Base-by-base conservation (phyloP, 2,113 vertebrate genomes). In the Tyto alba region DNA sequence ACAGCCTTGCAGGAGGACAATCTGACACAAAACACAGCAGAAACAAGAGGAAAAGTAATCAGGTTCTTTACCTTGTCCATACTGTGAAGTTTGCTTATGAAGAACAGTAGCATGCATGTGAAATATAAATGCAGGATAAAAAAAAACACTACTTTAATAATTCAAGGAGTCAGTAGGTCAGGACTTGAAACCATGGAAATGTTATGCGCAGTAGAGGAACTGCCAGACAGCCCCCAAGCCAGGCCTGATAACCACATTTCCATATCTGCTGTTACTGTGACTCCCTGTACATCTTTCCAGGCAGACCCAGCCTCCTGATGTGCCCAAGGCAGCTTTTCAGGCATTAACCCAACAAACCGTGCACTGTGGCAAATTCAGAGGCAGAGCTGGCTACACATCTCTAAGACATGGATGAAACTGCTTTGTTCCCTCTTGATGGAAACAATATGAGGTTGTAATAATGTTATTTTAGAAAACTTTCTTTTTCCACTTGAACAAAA, bases 401-500 rank as follows among this genome's bases (percentile, higher is more conserved):
- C 30, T 60, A 72, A 72, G 6, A 32, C 9, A 23, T 4, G 3
- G 7, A 47, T 41, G 13, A 79, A 90, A 82, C 38, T 11, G 2
- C 1, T 60, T 77, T 76, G 3, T 69, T 77, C 6, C 6, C 12
- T 84, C 4, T 53, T 71, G 6, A 59, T 13, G 12, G 26, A 63
- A 82, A 79, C 27, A 88, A 56, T 9, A 27, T 15, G 41, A 69
- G 30, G 34, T 20, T 48, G 16, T 7, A 82, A 40, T 22, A 66
- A 17, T 0, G 0, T 29, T 38, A 10, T 48, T 80, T 32, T 23
- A 5, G 5, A 29, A 52, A 64, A 11, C 9, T 4, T 1, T 2
- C 26, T 10, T 21, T 62, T 64, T 45, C 13, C 4, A 10, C 48
- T 88, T 59, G 40, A 52, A 81, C 8, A 55, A 72, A 78, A 77